These are phyloP conservation scores for Mormyrus hasselquistii DNA, from an alignment of 2,797 vertebrate species.

Conservation along the genomic window DNA sequence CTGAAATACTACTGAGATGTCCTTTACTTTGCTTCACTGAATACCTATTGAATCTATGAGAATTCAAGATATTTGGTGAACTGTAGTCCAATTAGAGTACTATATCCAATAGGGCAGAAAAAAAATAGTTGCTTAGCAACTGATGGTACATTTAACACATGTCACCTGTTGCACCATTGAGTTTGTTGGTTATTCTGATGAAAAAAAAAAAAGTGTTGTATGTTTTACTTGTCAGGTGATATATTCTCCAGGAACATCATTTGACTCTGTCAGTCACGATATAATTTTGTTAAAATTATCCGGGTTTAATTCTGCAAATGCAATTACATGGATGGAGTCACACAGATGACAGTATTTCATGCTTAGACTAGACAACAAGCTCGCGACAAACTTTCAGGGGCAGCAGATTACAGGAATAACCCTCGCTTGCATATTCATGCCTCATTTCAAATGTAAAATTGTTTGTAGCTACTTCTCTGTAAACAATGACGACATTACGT, in stretches of 20 bases:
- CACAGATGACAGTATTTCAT: not conserved
- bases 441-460: slow-evolving; percentile 10
- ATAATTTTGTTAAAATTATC: not conserved
- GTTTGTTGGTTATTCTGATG: not conserved
- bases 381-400: not conserved
- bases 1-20: not conserved
- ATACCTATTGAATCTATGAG: not conserved
- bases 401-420: not conserved
- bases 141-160: not conserved
- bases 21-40: not conserved
- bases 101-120: not conserved
- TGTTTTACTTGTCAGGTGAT: not conserved
- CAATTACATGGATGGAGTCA: slow-evolving; percentile 4
- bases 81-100: not conserved
- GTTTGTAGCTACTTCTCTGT: not conserved
- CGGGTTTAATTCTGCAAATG: slow-evolving; percentile 4
- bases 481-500: not conserved
- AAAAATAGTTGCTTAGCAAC: slow-evolving; percentile 6
- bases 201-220: not conserved
- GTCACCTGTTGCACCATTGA: not conserved
- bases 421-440: not conserved
- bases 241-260: not conserved
- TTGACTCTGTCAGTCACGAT: not conserved
- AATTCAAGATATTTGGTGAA: not conserved
- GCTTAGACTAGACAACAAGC: slow-evolving; percentile 10